Base-by-base conservation (phyloP, 2,888 invertebrate genomes). In the Zootermopsis nevadensis region DNA sequence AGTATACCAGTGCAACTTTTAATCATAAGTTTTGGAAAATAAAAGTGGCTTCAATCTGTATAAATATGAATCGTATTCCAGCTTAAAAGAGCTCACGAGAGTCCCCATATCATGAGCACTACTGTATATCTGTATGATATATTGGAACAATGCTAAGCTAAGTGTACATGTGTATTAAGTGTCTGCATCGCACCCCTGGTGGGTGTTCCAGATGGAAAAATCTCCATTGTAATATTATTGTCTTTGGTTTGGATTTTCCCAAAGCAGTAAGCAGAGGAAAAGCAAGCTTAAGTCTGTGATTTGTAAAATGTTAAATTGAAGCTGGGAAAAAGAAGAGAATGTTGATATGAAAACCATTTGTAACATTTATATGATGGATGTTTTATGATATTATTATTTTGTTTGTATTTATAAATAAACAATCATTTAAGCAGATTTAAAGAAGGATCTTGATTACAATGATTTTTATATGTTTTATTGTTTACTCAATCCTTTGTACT, bases 311-410 rank as follows among this genome's bases (percentile, higher is more conserved):
- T 85, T 82, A 77, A 85, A 84, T 76, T 67, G 77, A 77, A 77
- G 77, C 79, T 31, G 77, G 42, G 30, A 82, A 42, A 77, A 60
- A 67, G 69, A 83, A 77, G 83, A 76, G 69, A 82, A 80, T 80
- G 80, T 82, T 77, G 77, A 81, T 79, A 84, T 80, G 82, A 84
- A 84, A 83, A 82, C 85, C 83, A 83, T 85, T 85, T 85, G 84
- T 84, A 85, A 85, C 85, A 85, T 85, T 85, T 85, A 85, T 85
- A 85, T 84, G 83, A 85, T 85, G 84, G 83, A 85, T 83, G 84
- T 85, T 85, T 85, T 83, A 85, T 84, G 82, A 85, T 84, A 85
- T 84, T 74, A 83, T 84, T 84, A 77, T 85, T 82, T 85, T 85
- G 84, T 84, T 85, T 85, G 82, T 85, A 85, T 85, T 85, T 85